A percentile compares a stretch with the other conserved stretches of the same genome.
These are phyloP conservation scores for Drosophila aldrichi DNA, from an alignment of 2,888 invertebrate species.

Conservation along the genomic window DNA sequence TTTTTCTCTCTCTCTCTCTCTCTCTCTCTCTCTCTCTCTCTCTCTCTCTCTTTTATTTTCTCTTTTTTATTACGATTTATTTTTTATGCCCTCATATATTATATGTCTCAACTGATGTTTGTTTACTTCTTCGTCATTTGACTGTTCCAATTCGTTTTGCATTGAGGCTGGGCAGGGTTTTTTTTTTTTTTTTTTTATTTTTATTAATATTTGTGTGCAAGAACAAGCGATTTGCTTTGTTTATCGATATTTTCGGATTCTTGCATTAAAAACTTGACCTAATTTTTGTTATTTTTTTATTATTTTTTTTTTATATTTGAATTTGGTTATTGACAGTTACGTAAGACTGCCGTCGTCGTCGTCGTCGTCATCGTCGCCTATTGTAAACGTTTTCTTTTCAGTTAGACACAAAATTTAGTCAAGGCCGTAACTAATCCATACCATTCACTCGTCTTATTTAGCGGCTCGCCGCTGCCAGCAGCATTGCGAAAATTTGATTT, in stretches of 20 bases:
- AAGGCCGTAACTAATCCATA: slow-evolving; percentile 73
- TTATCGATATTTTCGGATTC: slow-evolving; percentile 33
- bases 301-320: neutral
- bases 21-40: neutral
- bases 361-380: neutral
- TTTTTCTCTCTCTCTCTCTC: neutral
- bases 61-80: slow-evolving; percentile 19
- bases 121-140: slow-evolving; percentile 17
- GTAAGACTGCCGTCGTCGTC: slow-evolving; percentile 10
- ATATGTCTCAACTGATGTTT: slow-evolving; percentile 21
- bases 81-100: slow-evolving; percentile 35
- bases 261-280: slow-evolving; percentile 56
- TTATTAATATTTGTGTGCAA: neutral
- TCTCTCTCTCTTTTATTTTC: neutral
- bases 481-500: slow-evolving; percentile 60
- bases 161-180: slow-evolving; percentile 63
- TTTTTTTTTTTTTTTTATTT: slow-evolving; percentile 20
- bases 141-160: slow-evolving; percentile 37
- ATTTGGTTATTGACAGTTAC: slow-evolving; percentile 24
- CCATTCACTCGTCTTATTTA: slow-evolving; percentile 69
- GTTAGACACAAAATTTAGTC: slow-evolving; percentile 42
- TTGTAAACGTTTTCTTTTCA: slow-evolving; percentile 38
- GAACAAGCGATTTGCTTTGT: slow-evolving; percentile 56
- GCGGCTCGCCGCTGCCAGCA: slow-evolving; percentile 15
- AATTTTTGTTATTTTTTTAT: slow-evolving; percentile 25